Base-by-base conservation (phyloP, 2,113 vertebrate species). In the Brachyistius frenatus region DNA sequence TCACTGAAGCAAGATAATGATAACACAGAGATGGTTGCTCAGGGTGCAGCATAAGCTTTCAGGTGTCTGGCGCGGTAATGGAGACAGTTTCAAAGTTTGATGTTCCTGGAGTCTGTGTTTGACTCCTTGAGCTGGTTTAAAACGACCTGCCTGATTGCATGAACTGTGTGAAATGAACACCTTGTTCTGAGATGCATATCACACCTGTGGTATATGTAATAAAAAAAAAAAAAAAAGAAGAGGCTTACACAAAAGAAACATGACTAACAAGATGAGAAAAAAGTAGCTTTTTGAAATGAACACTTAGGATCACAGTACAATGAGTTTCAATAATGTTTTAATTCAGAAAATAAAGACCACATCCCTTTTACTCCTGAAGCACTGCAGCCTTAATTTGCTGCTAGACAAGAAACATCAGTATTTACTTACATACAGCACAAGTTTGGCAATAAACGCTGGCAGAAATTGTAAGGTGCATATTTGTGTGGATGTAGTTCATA, bases 21-120 rank as follows among this genome's bases (percentile, higher is more conserved):
- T 70, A 65, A 60, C 63, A n/a, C 32, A 67, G 57, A 60, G 39
- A 73, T 30, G 66, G 60, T 44, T 36, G 68, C 63, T 73, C 14
- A 2, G 57, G 36, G 30, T 2, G 3, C 66, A 33, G 16, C n/a
- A 33, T 75, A 46, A 3, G 13, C 41, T 44, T 44, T 31, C 39
- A 61, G 60, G 41, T 76, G 62, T 75, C 41, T 65, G 52, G 7
- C 56, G 31, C n/a, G 54, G 56, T 57, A 66, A 31, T 39, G 68
- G 7, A 54, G 46, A 33, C 23, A 82, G 54, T 46, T 66, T 23
- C 23, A 23, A 23, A 23, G 23, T 60, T 62, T 15, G 3, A 49
- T 50, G 15, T 61, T 73, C 16, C 55, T 55, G 39, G 5, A 47
- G 46, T 35, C 36, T 39, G 33, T 67, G 36, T 33, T 50, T 16